These are phyloP conservation scores for Xiphophorus maculatus DNA, from an alignment of 2,113 vertebrate species.

Conservation along the genomic window DNA sequence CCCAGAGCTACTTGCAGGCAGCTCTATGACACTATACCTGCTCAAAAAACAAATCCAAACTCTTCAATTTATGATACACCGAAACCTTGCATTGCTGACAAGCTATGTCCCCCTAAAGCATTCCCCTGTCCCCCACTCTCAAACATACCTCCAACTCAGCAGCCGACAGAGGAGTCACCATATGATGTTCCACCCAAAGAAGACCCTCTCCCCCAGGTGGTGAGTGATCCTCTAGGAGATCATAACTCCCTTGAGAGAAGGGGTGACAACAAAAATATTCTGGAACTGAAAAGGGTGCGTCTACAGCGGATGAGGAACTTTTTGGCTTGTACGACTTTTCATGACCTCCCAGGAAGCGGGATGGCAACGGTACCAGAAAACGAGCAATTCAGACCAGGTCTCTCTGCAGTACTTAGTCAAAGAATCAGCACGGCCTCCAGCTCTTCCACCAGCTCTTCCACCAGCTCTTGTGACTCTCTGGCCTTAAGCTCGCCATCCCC, in stretches of 20 bases:
- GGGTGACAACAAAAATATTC: conserved; percentile 67
- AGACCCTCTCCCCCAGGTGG: background rate
- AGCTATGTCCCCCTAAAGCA: conserved; percentile 15
- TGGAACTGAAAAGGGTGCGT: conserved; percentile 76
- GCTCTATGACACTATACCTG: conserved; percentile 47
- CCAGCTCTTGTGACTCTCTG: conserved; percentile 79
- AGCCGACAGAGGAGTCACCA: conserved; percentile 33
- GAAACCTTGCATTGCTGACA: conserved; percentile 48
- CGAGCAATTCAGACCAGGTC: conserved; percentile 6
- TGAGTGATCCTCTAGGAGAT: conserved; percentile 38
- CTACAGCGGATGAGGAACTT: conserved; percentile 46
- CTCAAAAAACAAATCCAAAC: background rate
- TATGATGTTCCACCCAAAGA: conserved; percentile 64
- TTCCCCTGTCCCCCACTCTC: conserved; percentile 45
- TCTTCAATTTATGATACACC: conserved; percentile 73
- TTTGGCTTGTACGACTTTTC: conserved; percentile 21
- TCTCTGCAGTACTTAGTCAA: conserved; percentile 74
- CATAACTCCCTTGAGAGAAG: conserved; percentile 66
- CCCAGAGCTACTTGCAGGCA: conserved; percentile 31
- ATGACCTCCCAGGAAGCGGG: conserved; percentile 23
- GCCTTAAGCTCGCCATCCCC: conserved; percentile 75
- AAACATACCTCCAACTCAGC: conserved; percentile 58
- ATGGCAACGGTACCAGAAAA: conserved; percentile 20
- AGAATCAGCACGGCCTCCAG: conserved; percentile 82
- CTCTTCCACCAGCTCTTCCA: conserved; percentile 79